Evolutionary conservation across 2,797 vertebrate genomes (phyloP).

Genomic region (Rhabdomys pumilio): DNA sequence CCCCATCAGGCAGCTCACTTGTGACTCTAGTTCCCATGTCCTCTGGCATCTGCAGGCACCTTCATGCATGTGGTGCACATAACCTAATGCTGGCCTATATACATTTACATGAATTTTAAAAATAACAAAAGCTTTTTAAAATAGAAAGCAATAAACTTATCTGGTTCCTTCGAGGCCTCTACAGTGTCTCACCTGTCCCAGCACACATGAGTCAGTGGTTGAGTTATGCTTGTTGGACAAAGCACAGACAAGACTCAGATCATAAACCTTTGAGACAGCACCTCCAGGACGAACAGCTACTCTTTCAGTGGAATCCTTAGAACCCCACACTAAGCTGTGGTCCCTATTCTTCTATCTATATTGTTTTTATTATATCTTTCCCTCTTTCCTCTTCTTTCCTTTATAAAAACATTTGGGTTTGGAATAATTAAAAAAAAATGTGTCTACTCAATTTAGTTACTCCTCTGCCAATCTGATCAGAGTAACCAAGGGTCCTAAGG

Average conservation of each 20-base stretch:
- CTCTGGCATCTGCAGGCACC: background rate
- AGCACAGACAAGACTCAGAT: background rate
- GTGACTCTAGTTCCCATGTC: background rate
- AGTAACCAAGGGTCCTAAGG: slow-evolving; percentile 74
- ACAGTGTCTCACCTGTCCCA: background rate
- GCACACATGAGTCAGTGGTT: background rate
- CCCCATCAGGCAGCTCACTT: too few species aligned
- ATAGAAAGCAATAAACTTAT: background rate
- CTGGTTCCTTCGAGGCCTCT: background rate
- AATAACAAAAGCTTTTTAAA: background rate
- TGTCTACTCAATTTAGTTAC: slow-evolving; percentile 60
- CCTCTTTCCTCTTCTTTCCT: slow-evolving; percentile 41
- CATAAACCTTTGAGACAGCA: too few species aligned
- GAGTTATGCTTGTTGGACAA: background rate
- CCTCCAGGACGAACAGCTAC: background rate
- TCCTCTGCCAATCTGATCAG: slow-evolving; percentile 75
- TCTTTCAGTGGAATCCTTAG: background rate
- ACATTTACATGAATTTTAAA: background rate
- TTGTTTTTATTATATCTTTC: slow-evolving; percentile 28
- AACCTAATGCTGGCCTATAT: background rate
- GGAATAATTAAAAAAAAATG: slow-evolving; percentile 73
- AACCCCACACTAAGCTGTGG: background rate
- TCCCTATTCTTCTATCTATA: slow-evolving; percentile 1
- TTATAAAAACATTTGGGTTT: slow-evolving; percentile 77
- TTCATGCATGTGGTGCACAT: background rate